phyloP scores from a whole-genome alignment of 2,797 vertebrate genomes.

The Falco berigora region DNA sequence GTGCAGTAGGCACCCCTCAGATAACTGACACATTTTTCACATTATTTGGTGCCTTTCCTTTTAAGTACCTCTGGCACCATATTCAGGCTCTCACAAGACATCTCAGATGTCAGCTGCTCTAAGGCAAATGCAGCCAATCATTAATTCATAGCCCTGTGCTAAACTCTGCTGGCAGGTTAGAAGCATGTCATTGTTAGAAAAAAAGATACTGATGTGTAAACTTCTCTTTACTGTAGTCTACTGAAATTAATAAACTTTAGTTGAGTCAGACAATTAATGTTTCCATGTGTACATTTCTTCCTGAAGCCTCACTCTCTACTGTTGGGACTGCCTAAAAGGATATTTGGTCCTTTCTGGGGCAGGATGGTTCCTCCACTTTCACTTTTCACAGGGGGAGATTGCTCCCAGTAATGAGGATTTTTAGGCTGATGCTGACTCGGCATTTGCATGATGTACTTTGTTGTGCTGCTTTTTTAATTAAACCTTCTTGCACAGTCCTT shows the following conservation, averaged over 20 bases:
- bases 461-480: neutral
- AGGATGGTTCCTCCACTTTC: neutral
- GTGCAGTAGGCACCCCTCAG: neutral
- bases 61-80: neutral
- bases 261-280: neutral
- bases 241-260: neutral
- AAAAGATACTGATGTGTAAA: neutral
- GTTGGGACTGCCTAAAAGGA: neutral
- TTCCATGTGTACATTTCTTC: neutral
- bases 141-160: neutral
- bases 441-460: neutral
- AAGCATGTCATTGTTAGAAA: neutral
- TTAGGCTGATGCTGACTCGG: neutral
- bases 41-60: neutral
- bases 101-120: neutral
- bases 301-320: neutral
- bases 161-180: neutral
- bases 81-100: neutral
- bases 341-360: neutral
- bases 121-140: neutral
- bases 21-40: neutral
- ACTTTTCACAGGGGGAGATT: neutral
- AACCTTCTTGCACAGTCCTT: neutral
- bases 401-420: neutral
- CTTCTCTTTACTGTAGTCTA: neutral